A percentile compares a stretch with the other conserved stretches of the same genome.
phyloP scores from a whole-genome alignment of 37 sponge, comb jelly and placozoan genomes.

The Tethya wilhelma region DNA sequence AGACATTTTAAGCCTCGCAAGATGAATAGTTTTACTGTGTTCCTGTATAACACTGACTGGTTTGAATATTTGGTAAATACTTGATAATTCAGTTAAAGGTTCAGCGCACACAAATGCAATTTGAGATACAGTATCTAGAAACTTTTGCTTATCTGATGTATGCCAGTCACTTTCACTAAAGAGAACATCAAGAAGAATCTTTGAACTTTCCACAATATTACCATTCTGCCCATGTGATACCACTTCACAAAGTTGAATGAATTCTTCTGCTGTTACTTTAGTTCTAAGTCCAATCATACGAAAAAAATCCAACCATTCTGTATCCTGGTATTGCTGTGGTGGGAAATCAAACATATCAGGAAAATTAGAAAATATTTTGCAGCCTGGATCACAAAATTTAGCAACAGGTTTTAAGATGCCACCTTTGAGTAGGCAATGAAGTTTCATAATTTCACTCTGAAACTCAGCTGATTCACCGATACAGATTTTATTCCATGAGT shows the following conservation, averaged over 20 bases:
- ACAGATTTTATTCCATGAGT: neutral
- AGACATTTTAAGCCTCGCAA: conserved; percentile 2
- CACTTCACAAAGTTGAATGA: conserved; percentile 5
- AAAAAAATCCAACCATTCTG: conserved; percentile 26
- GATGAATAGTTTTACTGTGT: neutral
- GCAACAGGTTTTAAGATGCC: neutral
- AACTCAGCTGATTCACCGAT: neutral
- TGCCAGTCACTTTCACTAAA: neutral
- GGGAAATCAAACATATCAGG: neutral
- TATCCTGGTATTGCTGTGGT: neutral
- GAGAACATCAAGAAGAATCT: conserved; percentile 6
- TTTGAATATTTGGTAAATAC: neutral
- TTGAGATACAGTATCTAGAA: neutral
- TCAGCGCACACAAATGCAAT: conserved; percentile 28
- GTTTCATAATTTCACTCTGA: neutral
- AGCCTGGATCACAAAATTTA: conserved; percentile 14
- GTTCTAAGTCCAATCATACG: conserved; percentile 12
- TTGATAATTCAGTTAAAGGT: neutral
- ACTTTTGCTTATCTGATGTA: neutral
- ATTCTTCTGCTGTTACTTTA: conserved; percentile 26
- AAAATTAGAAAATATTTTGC: neutral
- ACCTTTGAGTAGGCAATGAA: conserved; percentile 5
- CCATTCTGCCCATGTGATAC: conserved; percentile 1
- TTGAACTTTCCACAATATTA: neutral
- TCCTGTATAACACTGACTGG: neutral